Base-by-base conservation (phyloP, 1,140 invertebrate species). In the Onthophagus taurus region DNA sequence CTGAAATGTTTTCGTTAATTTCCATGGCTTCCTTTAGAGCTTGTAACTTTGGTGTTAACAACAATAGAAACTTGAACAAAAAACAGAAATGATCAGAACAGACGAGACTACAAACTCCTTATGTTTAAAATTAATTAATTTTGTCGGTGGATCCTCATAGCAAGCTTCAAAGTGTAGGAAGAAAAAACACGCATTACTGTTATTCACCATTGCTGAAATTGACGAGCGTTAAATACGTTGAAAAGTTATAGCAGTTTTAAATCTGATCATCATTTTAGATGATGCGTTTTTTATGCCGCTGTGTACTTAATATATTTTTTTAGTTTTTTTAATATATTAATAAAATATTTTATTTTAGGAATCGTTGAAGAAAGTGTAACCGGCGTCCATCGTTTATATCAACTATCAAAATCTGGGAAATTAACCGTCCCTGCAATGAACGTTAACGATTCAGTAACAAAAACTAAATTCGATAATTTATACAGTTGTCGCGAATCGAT, bases 351-450 rank as follows among this genome's bases (percentile, higher is more conserved):
- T 41, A 8, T 61, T 65, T 24, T 55, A 85, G 89, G 92, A 47
- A 96, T 98, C 60, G 93, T 97, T 2, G 95, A 98, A 70, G 95
- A 98, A 68, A 95, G 89, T 61, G 91, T 96, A 11, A 97, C 95
- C 0, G 94, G 95, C 30, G 93, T 97, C 13, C 95, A 98, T 70
- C 77, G 94, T 52, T 72, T 97, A 12, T 97, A 97, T 65, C 93
- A 98, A 68, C 72, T 97, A 20, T 93, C 90, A 12, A 96, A 96
- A 70, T 84, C 88, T 17, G 86, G 87, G 38, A 95, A 96, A 69
- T 70, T 98, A 26, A 85, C 84, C 11, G 90, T 97, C n/a, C 94
- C 94, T 2, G 94, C 95, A 2, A 97, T 98, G 90, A 98, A 98
- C 70, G 92, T 98, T 20, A 97, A 97, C 63, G 94, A 97, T 69